phyloP scores from a whole-genome alignment of 2,113 vertebrate species.

The Sus scrofa region T2T-Sscrofa CM000830.6:43905501-43906000 shows the following conservation, averaged over 20 bases:
- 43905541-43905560: neutral
- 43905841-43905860: too few relatives aligned
- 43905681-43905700: conserved; percentile 26
- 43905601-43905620: neutral
- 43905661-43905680: neutral
- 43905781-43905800: conserved; percentile 1
- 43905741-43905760: neutral
- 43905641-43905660: neutral
- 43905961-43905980: too few relatives aligned
- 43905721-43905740: neutral
- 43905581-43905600: conserved; percentile 21
- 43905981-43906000: too few relatives aligned
- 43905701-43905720: conserved; percentile 1
- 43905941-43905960: neutral
- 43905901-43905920: too few relatives aligned
- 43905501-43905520: neutral
- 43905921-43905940: too few relatives aligned
- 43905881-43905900: too few relatives aligned
- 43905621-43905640: neutral
- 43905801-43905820: neutral
- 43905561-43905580: neutral
- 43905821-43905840: too few relatives aligned
- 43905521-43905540: neutral
- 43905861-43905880: too few relatives aligned
- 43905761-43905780: neutral